Evolutionary conservation across 1,140 invertebrate genomes (phyloP), one percentile per base, ranked within the genome.

Genomic region (Cheumatopsyche charites): DNA sequence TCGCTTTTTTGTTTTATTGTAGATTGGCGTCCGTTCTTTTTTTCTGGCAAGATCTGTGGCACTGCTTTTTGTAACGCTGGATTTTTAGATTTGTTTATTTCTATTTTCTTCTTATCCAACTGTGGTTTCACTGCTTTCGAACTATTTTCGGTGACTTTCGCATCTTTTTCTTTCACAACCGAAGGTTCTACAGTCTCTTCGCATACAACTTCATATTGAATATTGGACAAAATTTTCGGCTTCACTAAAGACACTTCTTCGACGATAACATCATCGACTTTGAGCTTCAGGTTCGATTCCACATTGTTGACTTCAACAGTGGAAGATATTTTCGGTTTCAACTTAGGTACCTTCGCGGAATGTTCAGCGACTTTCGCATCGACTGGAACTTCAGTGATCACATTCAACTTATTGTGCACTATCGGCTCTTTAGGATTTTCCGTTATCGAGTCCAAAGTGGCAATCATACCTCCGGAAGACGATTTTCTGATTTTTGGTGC

Each of bases 261-360:
- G 29, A 88, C 80, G 42, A 82, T 82, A 25, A 87, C 79, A 76
- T 87, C 82, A 76, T 87, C 85, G 43, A 87, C 80, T 67, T 82
- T 78, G 71, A 84, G 81, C 80, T 87, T 87, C 26, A 87, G 79
- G 1, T 81, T 79, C 73, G 80, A 82, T 26, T 79, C 74, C 19
- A 79, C 77, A 52, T 83, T 76, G 23, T 81, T 80, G 25, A 86
- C 77, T 73, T 84, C 84, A 3, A 87, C 83, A 2, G 79, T 81
- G 12, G 81, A 80, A 5, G 86, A 86, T 67, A 87, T 87, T 78
- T 84, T 83, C 11, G 82, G 78, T 80, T 84, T 87, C 62, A 79
- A 79, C 79, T 84, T 86, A 13, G 74, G 70, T 45, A 79, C 79
- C 66, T 78, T 78, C 1, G 29, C n/a, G 23, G 47, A 68, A 55